Base-by-base conservation (phyloP, 2,113 vertebrate genomes). In the Notarius quadriscutis region DNA sequence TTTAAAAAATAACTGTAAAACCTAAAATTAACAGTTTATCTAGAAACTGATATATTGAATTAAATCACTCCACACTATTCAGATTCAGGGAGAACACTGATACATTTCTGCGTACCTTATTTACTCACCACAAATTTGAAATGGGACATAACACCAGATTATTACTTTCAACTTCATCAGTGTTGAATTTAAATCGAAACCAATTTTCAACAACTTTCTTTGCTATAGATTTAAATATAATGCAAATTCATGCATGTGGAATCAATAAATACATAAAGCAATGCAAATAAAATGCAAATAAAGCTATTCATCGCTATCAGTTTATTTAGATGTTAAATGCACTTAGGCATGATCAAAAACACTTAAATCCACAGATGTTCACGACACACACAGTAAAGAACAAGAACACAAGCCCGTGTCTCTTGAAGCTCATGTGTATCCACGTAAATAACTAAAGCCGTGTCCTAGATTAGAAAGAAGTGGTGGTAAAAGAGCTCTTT, bases 381-480 rank as follows among this genome's bases (percentile, higher is more conserved):
- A 20, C 10, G 10, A 53, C 51, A 6, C 55, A 20, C 7, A 81
- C 55, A 60, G 17, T 60, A 58, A 75, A 86, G 34, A 74, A 12
- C 85, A 34, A 5, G 22, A 62, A 48, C 77, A 79, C 63, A 62
- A 62, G 20, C 78, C 71, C 50, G n/a, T 84, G 30, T 14, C 51
- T 74, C 88, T 79, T 74, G 83, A 72, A 48, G 79, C 58, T 89
- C 80, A 88, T 81, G 51, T 89, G 62, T 90, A 89, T 88, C 57
- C 86, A 91, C 74, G 87, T 83, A 89, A 90, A 92, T 81, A 91
- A 81, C 87, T 89, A 78, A 83, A 86, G 90, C 87, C 81, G 22
- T 92, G 93, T 90, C 92, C 93, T 93, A 93, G 92, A 95, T 94
- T 93, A 92, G 90, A 84, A 83, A 91, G 91, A 90, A 86, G 90